A percentile compares a stretch with the other conserved stretches of the same genome.
Evolutionary conservation across 2,113 vertebrate species (phyloP).

Genomic region (Amazona guildingii): DNA sequence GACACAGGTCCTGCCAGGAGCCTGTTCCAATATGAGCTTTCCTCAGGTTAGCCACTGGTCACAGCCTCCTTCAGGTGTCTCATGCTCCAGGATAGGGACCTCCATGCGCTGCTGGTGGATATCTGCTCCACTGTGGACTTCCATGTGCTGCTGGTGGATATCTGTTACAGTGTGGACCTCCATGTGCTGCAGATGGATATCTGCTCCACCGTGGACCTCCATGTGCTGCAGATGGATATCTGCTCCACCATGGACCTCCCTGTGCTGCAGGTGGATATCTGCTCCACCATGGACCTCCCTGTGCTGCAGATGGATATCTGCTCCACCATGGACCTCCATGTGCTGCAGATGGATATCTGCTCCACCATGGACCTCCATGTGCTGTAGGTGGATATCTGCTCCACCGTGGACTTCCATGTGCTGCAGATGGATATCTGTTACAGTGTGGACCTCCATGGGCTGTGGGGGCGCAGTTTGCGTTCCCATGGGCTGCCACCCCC

Average conservation of each 20-base stretch:
- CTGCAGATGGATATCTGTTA: neutral
- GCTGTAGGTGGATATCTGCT: neutral
- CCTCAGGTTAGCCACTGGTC: neutral
- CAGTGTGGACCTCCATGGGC: neutral
- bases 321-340: neutral
- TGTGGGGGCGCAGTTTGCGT: neutral
- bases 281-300: too few relatives aligned
- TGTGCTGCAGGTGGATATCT: neutral
- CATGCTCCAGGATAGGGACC: neutral
- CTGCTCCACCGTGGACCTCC: too few relatives aligned
- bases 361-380: neutral
- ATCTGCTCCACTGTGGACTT: neutral
- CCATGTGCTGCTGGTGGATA: neutral
- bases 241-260: neutral
- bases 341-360: neutral
- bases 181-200: neutral
- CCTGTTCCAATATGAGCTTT: neutral
- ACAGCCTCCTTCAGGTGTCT: neutral
- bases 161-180: neutral
- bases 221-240: neutral
- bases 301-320: neutral
- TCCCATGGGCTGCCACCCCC: neutral
- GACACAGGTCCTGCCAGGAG: neutral
- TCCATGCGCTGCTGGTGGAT: too few relatives aligned
- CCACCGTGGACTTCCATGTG: too few relatives aligned